Base-by-base conservation (phyloP, 1,140 invertebrate species). In the Drosophila pandora region DNA sequence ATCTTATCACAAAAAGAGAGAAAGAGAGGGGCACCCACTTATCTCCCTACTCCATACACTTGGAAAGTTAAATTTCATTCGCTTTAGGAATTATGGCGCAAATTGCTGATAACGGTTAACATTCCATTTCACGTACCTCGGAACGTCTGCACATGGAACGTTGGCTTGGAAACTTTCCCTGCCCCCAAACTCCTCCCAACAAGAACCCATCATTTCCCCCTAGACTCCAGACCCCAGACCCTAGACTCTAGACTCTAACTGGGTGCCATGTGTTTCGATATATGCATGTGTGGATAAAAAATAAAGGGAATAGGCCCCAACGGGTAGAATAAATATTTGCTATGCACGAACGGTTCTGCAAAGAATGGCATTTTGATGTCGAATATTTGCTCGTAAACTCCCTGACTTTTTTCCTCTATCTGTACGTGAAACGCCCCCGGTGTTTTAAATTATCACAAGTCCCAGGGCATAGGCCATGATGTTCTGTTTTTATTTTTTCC, bases 61-160 rank as follows among this genome's bases (percentile, higher is more conserved):
- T 60, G 61, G 64, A 78, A 85, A 81, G 68, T 69, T 80, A 47
- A 77, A 57, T 77, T 84, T 74, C 77, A 85, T 81, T 77, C 61
- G 58, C 75, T 60, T 75, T 71, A 52, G 34, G 80, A 76, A 76
- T 76, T 83, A 84, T 84, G 80, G 72, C 80, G 62, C 45, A 87
- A 84, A 82, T 56, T 48, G 64, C 56, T 61, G 83, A 88, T 87
- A 88, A 87, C 69, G 65, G 52, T 62, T 25, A 59, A 72, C 68
- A 73, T 64, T 57, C 57, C 68, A 54, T 17, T 57, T 23, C 55
- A 59, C 55, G 56, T 52, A 68, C 12, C 57, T 13, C 25, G 52
- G 39, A 43, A 23, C 28, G 37, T 30, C 30, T 34, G n/a, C 21
- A 28, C 21, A 23, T 55, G 39, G 37, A 57, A 47, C 47, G 32